phyloP scores from a whole-genome alignment of 2,797 vertebrate genomes.

The Rhinoraja longicauda region DNA sequence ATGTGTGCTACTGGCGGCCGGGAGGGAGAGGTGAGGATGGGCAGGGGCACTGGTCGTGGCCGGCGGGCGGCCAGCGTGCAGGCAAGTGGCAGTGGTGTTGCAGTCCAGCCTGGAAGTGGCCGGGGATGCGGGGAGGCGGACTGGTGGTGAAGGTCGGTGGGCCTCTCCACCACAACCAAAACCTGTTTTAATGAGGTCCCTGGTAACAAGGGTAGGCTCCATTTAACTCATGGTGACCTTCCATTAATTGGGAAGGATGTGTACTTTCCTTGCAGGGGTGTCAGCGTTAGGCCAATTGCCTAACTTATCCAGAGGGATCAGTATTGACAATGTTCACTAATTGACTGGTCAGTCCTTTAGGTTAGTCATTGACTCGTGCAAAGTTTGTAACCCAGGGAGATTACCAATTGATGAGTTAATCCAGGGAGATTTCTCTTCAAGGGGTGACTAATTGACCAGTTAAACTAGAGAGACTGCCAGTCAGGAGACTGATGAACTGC shows the following conservation, averaged over 20 bases:
- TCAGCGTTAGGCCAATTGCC: background rate
- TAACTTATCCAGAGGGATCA: background rate
- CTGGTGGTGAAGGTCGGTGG: too few species aligned
- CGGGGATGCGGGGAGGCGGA: too few species aligned
- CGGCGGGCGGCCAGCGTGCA: too few species aligned
- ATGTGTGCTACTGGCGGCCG: too few species aligned
- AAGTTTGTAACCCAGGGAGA: background rate
- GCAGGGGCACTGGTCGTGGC: too few species aligned
- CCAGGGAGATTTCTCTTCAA: background rate
- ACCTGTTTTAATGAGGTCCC: too few species aligned
- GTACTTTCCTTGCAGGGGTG: background rate
- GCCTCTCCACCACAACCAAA: too few species aligned
- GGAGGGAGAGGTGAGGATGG: too few species aligned
- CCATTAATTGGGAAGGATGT: background rate
- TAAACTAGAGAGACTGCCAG: background rate
- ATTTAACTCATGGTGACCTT: background rate
- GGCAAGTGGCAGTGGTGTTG: too few species aligned
- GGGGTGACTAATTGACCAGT: background rate
- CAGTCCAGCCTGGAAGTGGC: too few species aligned
- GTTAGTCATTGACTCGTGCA: background rate
- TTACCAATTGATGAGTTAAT: background rate
- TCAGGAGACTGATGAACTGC: background rate
- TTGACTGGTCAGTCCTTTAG: background rate
- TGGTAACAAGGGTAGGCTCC: background rate
- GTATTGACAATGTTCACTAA: background rate